These are phyloP conservation scores for Orientallactaga bullata DNA, from an alignment of 2,113 vertebrate genomes.

Conservation along the genomic window DNA sequence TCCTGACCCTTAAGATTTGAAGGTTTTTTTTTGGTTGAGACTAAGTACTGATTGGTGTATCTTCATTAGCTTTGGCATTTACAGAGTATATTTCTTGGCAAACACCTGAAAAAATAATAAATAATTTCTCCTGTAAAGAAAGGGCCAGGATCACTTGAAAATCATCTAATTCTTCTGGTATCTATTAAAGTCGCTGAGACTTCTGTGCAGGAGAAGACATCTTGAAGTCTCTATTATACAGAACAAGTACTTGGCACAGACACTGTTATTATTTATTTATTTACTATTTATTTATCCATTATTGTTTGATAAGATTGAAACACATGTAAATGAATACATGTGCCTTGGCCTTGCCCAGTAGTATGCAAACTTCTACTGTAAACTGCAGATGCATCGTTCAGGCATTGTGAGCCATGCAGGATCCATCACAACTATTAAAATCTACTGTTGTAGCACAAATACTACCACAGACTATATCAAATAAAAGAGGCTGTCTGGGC, in stretches of 20 bases:
- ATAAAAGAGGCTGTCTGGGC: not conserved
- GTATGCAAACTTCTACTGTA: not conserved
- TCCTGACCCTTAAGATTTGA: too few species aligned
- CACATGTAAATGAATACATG: not conserved
- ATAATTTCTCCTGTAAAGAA: not conserved
- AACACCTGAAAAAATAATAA: not conserved
- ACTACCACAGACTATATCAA: not conserved
- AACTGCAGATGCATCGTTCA: not conserved
- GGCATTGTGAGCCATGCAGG: not conserved
- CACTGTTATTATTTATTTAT: too few species aligned
- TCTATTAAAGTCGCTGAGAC: not conserved
- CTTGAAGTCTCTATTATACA: not conserved
- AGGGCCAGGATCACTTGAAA: not conserved
- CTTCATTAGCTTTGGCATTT: not conserved
- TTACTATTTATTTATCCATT: too few species aligned
- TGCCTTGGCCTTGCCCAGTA: not conserved
- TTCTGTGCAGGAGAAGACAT: not conserved
- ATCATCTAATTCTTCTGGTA: not conserved
- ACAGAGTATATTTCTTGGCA: not conserved
- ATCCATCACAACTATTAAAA: not conserved
- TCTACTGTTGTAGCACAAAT: not conserved
- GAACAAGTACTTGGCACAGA: not conserved
- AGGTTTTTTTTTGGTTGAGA: not conserved
- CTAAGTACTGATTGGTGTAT: not conserved
- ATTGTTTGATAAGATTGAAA: not conserved